A percentile compares a stretch with the other conserved stretches of the same genome.
These are phyloP conservation scores for Nibea coibor DNA, from an alignment of 2,113 vertebrate genomes.

Conservation along the genomic window DNA sequence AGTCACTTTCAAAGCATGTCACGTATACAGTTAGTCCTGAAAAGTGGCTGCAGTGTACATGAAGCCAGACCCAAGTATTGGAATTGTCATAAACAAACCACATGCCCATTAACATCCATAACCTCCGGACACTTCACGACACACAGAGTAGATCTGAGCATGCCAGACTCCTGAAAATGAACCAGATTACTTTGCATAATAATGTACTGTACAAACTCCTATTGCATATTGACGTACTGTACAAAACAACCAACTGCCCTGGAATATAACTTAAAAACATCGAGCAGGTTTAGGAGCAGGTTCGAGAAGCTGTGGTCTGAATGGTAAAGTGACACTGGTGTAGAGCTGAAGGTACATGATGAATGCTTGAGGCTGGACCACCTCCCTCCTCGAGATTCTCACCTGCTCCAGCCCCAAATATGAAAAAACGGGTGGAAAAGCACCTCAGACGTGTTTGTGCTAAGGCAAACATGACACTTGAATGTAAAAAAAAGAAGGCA, in stretches of 20 bases:
- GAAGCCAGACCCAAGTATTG: constrained; percentile 58
- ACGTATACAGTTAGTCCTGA: constrained; percentile 56
- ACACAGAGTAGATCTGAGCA: constrained; percentile 70
- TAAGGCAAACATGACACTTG: constrained; percentile 69
- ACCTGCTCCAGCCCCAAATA: constrained; percentile 22
- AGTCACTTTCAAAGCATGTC: constrained; percentile 68
- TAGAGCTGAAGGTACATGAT: constrained; percentile 43
- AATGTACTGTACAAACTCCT: constrained; percentile 72
- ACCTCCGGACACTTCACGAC: constrained; percentile 67
- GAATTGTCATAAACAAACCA: constrained; percentile 59
- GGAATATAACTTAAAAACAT: constrained; percentile 3
- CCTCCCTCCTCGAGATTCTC: background rate
- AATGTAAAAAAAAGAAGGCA: constrained; percentile 53
- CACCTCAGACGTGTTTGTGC: constrained; percentile 45
- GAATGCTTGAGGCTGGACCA: constrained; percentile 1
- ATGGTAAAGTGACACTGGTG: constrained; percentile 2
- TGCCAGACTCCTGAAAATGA: constrained; percentile 64
- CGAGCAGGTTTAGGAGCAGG: constrained; percentile 18
- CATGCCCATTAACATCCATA: constrained; percentile 63
- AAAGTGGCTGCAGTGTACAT: constrained; percentile 54
- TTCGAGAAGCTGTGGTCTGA: constrained; percentile 31
- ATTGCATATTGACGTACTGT: constrained; percentile 76
- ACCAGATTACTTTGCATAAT: constrained; percentile 76
- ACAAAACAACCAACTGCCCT: constrained; percentile 60
- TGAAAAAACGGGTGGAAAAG: constrained; percentile 32